Conservation (phyloP, 1,140 invertebrate genomes). For the Eueides isabella region DNA sequence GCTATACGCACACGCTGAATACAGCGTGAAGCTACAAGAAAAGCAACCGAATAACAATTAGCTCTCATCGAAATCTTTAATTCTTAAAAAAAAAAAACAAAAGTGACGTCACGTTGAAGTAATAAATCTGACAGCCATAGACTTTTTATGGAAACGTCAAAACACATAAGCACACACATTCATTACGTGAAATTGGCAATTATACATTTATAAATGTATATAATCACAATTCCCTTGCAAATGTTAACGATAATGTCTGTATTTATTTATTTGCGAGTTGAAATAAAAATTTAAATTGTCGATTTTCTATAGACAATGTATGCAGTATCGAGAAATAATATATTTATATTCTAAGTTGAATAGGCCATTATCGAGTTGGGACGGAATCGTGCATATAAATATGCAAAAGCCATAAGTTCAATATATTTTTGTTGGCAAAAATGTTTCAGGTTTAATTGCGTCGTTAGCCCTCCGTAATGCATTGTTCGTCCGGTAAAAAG, state of each 20-base stretch:
- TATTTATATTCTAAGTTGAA: constrained; percentile 22
- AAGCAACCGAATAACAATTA: no score
- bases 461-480: constrained; percentile 42
- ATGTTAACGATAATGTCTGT: constrained; percentile 8
- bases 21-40: no score
- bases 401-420: constrained; percentile 46
- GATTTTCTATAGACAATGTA: neutral
- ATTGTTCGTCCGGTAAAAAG: constrained; percentile 45
- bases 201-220: constrained; percentile 1
- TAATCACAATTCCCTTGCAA: neutral
- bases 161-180: neutral
- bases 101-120: neutral
- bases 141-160: neutral
- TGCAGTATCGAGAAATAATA: neutral
- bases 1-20: no score
- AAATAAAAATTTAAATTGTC: neutral
- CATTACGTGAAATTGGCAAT: neutral
- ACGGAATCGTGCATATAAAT: constrained; percentile 42
- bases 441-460: constrained; percentile 43
- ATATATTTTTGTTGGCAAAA: constrained; percentile 44
- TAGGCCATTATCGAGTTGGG: constrained; percentile 25
- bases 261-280: neutral
- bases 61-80: no score
- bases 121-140: neutral
- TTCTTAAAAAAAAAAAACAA: neutral